Percentiles rank a stretch among this genome's conserved stretches.
Evolutionary conservation across 2,888 invertebrate genomes (phyloP).

Genomic region (Hemistola chrysoprasaria): DNA sequence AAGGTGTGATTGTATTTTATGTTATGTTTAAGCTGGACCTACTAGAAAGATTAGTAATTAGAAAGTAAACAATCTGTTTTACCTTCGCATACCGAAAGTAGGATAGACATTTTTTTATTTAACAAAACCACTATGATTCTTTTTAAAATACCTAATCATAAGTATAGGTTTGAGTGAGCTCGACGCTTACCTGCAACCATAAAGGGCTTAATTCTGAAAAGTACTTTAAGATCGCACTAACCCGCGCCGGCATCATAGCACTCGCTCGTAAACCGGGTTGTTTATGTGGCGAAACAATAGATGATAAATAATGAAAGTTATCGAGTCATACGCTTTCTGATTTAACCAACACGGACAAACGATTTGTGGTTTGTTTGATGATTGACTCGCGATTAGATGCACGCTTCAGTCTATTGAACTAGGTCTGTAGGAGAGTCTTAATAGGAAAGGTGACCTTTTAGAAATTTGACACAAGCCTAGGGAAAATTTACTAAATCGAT

Average conservation of each 20-base stretch:
- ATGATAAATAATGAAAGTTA: constrained; percentile 74
- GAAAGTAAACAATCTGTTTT: no score
- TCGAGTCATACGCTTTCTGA: constrained; percentile 37
- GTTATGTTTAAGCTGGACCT: no score
- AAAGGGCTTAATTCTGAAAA: constrained; percentile 32
- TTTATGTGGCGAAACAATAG: constrained; percentile 68
- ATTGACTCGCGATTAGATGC: constrained; percentile 18
- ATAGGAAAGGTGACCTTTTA: no score
- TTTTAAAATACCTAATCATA: no score
- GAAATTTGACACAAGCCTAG: no score
- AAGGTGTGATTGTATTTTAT: no score
- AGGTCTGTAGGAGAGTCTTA: constrained; percentile 9
- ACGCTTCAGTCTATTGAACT: constrained; percentile 14
- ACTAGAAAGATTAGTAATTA: no score
- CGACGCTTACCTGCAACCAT: constrained; percentile 19
- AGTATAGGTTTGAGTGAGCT: constrained; percentile 10
- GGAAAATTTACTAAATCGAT: no score
- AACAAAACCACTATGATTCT: no score
- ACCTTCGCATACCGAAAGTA: no score
- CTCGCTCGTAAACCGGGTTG: constrained; percentile 51
- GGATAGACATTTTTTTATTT: no score
- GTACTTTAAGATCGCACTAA: constrained; percentile 19
- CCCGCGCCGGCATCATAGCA: constrained; percentile 12
- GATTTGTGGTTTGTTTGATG: constrained; percentile 25
- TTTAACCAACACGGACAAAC: constrained; percentile 29